phyloP scores from a whole-genome alignment of 2,113 vertebrate species.

The Cyanoderma ruficeps region DNA sequence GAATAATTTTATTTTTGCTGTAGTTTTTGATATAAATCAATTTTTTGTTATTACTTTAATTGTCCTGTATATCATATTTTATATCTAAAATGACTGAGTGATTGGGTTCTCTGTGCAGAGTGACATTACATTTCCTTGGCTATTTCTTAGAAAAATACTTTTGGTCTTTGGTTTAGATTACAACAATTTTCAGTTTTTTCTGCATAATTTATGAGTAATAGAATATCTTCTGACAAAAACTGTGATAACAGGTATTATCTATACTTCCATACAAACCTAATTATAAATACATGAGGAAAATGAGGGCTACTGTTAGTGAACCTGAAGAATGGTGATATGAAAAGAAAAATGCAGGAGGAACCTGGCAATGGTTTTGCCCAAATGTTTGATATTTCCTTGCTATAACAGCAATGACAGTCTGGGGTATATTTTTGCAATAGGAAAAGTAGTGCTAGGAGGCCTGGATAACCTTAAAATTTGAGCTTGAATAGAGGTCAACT shows the following conservation, averaged over 20 bases:
- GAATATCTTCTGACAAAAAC: background rate
- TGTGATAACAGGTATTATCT: background rate
- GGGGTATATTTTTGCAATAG: background rate
- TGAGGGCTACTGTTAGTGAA: background rate
- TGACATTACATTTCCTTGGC: background rate
- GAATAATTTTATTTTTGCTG: background rate
- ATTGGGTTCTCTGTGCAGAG: background rate
- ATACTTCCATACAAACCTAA: background rate
- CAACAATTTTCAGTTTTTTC: background rate
- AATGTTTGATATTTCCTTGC: background rate
- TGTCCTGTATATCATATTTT: background rate
- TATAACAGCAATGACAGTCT: background rate
- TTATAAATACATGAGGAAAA: background rate
- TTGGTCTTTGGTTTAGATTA: background rate
- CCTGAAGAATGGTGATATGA: background rate
- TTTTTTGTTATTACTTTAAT: background rate
- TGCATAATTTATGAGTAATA: background rate
- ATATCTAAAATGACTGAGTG: background rate
- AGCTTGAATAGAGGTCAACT: background rate
- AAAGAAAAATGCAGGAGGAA: background rate
- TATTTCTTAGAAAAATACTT: background rate
- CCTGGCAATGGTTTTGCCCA: background rate
- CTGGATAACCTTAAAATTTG: background rate
- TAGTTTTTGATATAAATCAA: background rate
- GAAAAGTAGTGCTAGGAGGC: background rate